These are phyloP conservation scores for Podocnemis expansa DNA, from an alignment of 2,113 vertebrate species.

Conservation along the genomic window DNA sequence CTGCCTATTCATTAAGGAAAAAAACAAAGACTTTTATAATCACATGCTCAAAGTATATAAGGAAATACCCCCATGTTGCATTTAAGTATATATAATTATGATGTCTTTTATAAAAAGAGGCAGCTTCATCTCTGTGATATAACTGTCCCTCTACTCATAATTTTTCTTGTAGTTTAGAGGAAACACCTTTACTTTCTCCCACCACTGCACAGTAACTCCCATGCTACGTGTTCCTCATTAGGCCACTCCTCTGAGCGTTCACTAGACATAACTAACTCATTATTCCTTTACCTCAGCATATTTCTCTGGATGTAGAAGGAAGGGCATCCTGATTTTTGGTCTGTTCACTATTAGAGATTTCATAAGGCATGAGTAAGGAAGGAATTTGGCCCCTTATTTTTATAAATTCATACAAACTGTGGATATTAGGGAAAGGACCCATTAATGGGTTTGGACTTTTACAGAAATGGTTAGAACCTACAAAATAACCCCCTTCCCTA, in stretches of 20 bases:
- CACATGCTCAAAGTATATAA: neutral
- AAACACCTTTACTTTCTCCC: neutral
- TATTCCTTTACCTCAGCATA: neutral
- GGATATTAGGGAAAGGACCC: neutral
- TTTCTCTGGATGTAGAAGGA: neutral
- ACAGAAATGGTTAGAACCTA: neutral
- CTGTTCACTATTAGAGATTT: neutral
- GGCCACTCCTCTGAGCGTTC: neutral
- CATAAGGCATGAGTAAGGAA: neutral
- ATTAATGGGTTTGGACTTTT: neutral
- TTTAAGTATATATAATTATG: neutral
- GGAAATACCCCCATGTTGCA: neutral
- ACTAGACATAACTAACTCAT: neutral
- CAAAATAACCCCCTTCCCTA: neutral
- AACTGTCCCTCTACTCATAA: neutral
- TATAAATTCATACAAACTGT: rapidly evolving
- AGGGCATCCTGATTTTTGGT: neutral
- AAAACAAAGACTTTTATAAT: neutral
- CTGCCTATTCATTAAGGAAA: neutral
- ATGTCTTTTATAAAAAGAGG: neutral
- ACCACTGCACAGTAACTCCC: neutral
- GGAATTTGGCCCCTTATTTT: neutral
- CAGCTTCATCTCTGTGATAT: neutral
- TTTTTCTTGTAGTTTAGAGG: neutral
- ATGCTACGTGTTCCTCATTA: neutral